Percentiles rank a stretch among this genome's conserved stretches.
Evolutionary conservation across 1,140 invertebrate species (phyloP).

Genomic region (Hycleus cichorii): DNA sequence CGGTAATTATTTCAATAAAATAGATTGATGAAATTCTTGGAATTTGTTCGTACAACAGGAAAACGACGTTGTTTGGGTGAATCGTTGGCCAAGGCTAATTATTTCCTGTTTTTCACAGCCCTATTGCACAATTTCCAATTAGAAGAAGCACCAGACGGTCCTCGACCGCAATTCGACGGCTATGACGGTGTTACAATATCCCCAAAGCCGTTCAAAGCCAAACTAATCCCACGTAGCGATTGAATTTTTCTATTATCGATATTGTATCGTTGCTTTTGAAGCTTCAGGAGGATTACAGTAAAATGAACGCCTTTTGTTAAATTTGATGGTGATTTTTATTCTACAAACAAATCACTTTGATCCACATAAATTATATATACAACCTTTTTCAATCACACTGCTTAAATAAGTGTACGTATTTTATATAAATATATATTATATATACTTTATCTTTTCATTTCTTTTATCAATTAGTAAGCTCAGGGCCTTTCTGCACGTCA

Average conservation of each 20-base stretch:
- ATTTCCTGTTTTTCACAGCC: conserved; percentile 48
- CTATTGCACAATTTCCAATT: conserved; percentile 45
- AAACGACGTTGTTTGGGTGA: conserved; percentile 58
- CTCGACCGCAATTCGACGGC: conserved; percentile 30
- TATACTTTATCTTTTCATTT: conserved; percentile 26
- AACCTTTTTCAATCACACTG: conserved; percentile 39
- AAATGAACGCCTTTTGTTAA: not conserved
- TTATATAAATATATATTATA: conserved; percentile 33
- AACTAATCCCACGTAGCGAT: conserved; percentile 16
- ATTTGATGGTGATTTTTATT: conserved; percentile 38
- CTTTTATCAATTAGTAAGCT: conserved; percentile 33
- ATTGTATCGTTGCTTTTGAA: no score
- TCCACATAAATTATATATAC: conserved; percentile 43
- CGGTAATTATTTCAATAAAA: conserved; percentile 45
- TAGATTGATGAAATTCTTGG: not conserved
- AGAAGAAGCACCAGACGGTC: conserved; percentile 38
- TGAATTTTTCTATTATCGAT: not conserved
- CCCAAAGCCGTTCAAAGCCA: conserved; percentile 38
- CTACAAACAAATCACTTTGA: conserved; percentile 39
- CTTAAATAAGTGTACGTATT: conserved; percentile 38
- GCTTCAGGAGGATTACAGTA: not conserved
- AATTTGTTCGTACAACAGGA: conserved; percentile 6
- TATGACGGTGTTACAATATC: conserved; percentile 47
- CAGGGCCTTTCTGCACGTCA: conserved; percentile 31
- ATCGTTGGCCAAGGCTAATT: conserved; percentile 45